phyloP scores from a whole-genome alignment of 2,888 invertebrate genomes.

The Hirtodrosophila confusa region DNA sequence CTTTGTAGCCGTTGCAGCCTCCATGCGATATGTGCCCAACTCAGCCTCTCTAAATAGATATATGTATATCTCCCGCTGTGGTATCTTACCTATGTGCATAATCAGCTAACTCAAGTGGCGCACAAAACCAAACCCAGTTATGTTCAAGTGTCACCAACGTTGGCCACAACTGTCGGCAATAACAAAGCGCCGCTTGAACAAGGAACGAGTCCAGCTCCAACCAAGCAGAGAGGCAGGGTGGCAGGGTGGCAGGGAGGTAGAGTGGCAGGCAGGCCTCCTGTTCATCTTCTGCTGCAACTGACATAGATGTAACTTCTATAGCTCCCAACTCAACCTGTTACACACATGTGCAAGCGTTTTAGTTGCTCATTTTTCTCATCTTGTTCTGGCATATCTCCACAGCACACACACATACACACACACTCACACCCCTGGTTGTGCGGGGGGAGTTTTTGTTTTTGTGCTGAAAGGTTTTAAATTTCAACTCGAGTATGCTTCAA shows the following conservation, averaged over 20 bases:
- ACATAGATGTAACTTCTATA: conserved; percentile 40
- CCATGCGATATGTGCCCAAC: no score
- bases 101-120: conserved; percentile 51
- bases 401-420: conserved; percentile 17
- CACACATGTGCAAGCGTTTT: conserved; percentile 29
- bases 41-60: no score
- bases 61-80: conserved; percentile 1
- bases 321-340: conserved; percentile 50
- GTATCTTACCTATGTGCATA: conserved; percentile 41
- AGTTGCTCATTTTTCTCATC: conserved; percentile 52
- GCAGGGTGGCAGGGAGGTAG: not conserved
- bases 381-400: conserved; percentile 18
- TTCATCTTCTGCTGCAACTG: conserved; percentile 30
- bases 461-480: conserved; percentile 63
- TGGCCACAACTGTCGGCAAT: conserved; percentile 56
- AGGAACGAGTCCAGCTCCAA: conserved; percentile 1
- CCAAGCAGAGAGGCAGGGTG: not conserved
- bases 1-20: conserved; percentile 25
- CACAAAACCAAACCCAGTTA: conserved; percentile 55
- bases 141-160: conserved; percentile 57
- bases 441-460: conserved; percentile 34
- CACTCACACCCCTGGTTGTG: no score
- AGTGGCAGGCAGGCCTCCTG: conserved; percentile 1
- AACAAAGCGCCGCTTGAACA: conserved; percentile 40
- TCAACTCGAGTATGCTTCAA: conserved; percentile 64